Conservation (phyloP, 2,113 vertebrate species). For the Gadus chalcogrammus region DNA sequence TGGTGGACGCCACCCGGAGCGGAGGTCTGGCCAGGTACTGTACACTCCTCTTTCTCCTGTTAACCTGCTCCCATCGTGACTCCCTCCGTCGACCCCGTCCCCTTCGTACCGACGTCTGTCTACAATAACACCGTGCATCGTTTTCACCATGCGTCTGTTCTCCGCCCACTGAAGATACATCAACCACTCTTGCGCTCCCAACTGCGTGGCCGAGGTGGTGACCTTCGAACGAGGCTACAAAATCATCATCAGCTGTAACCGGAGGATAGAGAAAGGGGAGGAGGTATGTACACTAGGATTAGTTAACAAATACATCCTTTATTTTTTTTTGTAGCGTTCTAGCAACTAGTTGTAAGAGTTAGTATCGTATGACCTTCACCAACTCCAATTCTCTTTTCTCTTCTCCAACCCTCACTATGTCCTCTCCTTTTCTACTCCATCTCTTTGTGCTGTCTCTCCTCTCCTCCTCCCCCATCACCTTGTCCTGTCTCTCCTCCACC, state of each 20-base stretch:
- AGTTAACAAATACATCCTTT: not conserved
- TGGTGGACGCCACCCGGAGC: slow-evolving; percentile 88
- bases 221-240: slow-evolving; percentile 97
- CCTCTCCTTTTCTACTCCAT: too few relatives aligned
- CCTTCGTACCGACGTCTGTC: not conserved
- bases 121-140: not conserved
- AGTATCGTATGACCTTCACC: not conserved
- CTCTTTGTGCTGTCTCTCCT: too few relatives aligned
- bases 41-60: not conserved
- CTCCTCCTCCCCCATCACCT: too few relatives aligned
- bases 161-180: slow-evolving; percentile 78
- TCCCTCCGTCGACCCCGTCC: too few relatives aligned
- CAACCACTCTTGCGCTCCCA: slow-evolving; percentile 95
- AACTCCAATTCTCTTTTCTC: not conserved
- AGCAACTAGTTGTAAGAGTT: not conserved
- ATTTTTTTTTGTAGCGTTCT: too few relatives aligned
- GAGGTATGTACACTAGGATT: slow-evolving; percentile 73
- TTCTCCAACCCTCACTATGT: too few relatives aligned
- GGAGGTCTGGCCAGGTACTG: slow-evolving; percentile 91
- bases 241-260: slow-evolving; percentile 94
- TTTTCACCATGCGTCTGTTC: not conserved
- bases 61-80: not conserved
- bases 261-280: slow-evolving; percentile 92
- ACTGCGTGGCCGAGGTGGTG: slow-evolving; percentile 96
- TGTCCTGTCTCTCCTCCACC: too few relatives aligned